Percentiles rank a stretch among this genome's conserved stretches.
Evolutionary conservation across 2,888 invertebrate genomes (phyloP).

Genomic region (Schizotus pectinicornis): DNA sequence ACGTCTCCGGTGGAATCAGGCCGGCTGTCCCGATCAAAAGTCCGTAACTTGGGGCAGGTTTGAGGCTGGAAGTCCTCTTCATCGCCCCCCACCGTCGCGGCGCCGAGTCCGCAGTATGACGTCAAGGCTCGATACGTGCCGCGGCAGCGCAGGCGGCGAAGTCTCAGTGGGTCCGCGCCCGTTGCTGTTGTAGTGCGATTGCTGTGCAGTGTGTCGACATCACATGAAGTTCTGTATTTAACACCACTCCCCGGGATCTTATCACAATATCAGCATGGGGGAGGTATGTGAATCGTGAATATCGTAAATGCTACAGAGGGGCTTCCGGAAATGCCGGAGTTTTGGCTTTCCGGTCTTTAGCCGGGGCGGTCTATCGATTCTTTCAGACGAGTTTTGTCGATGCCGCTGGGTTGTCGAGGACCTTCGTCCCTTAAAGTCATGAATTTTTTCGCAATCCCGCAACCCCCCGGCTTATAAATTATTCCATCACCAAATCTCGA

Average conservation of each 20-base stretch:
- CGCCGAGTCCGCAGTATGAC: constrained; percentile 71
- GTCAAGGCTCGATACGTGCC: constrained; percentile 63
- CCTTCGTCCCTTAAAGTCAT: too few relatives aligned
- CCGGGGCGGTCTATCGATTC: too few relatives aligned
- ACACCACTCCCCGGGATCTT: constrained; percentile 47
- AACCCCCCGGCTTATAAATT: too few relatives aligned
- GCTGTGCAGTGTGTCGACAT: constrained; percentile 61
- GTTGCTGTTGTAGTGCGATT: constrained; percentile 57
- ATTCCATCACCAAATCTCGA: too few relatives aligned
- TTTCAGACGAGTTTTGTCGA: too few relatives aligned
- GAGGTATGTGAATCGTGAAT: constrained; percentile 50
- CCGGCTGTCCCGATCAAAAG: constrained; percentile 7
- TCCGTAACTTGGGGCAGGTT: constrained; percentile 35
- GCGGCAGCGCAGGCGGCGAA: constrained; percentile 54
- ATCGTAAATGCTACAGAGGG: too few relatives aligned
- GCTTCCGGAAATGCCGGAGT: too few relatives aligned
- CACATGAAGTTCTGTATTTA: constrained; percentile 54
- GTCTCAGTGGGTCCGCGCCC: constrained; percentile 67
- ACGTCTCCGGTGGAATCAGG: too few relatives aligned
- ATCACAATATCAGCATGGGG: constrained; percentile 51
- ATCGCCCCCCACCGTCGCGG: constrained; percentile 54
- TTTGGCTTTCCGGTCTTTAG: too few relatives aligned
- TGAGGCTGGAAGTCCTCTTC: constrained; percentile 29
- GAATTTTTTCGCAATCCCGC: too few relatives aligned
- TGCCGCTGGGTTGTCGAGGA: too few relatives aligned